A percentile compares a stretch with the other conserved stretches of the same genome.
These are phyloP conservation scores for Zelostemma sp. DNA, from an alignment of 1,140 invertebrate genomes.

Conservation along the genomic window DNA sequence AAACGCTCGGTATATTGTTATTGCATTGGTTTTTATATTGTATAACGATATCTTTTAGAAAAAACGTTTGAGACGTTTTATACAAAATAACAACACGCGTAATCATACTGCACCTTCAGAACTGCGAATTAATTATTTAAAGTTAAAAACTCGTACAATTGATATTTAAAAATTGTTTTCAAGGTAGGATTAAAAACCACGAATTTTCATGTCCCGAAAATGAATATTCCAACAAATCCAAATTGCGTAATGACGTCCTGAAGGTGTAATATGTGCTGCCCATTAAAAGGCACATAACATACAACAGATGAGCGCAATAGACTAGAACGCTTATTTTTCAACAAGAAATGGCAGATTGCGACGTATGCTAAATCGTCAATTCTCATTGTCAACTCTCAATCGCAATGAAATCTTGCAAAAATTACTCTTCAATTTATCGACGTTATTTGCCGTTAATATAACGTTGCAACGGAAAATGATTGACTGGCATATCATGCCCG, in stretches of 20 bases:
- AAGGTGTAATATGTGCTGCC: constrained; percentile 24
- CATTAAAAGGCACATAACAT: constrained; percentile 38
- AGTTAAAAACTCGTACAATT: no score
- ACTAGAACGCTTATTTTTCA: constrained; percentile 56
- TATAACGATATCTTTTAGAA: constrained; percentile 63
- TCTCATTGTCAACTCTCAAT: constrained; percentile 29
- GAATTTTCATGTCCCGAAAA: no score
- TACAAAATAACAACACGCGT: constrained; percentile 68
- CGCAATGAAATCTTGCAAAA: constrained; percentile 23
- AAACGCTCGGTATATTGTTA: neutral
- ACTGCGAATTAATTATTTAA: neutral
- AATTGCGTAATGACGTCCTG: no score
- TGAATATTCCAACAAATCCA: no score
- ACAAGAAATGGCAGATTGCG: constrained; percentile 52
- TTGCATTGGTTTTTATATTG: constrained; percentile 50
- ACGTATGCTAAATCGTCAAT: constrained; percentile 33
- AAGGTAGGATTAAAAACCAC: no score
- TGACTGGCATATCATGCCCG: constrained; percentile 35
- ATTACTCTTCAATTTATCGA: constrained; percentile 20
- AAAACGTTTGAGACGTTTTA: constrained; percentile 62
- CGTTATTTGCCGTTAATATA: constrained; percentile 27
- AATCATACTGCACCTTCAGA: constrained; percentile 14
- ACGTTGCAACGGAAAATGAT: constrained; percentile 18
- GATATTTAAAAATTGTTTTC: no score
- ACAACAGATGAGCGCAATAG: constrained; percentile 54